These are phyloP conservation scores for Drosophila pachea DNA, from an alignment of 1,140 invertebrate species.

Conservation along the genomic window DNA sequence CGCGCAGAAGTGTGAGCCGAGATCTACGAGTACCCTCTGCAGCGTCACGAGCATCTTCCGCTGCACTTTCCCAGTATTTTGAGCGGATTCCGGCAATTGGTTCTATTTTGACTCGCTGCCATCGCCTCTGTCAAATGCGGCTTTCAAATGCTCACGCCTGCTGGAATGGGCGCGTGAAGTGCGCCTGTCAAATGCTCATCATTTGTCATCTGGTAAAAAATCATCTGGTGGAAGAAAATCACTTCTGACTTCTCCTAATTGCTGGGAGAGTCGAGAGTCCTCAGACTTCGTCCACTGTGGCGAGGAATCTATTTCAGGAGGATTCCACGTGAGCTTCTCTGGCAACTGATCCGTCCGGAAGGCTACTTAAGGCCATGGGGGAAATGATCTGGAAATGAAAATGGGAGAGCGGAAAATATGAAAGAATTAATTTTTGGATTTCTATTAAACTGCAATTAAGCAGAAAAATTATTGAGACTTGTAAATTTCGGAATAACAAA, in stretches of 20 bases:
- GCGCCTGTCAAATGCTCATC: conserved; percentile 17
- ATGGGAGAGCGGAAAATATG: no score
- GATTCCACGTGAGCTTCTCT: no score
- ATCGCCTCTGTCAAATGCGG: conserved; percentile 29
- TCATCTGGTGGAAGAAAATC: conserved; percentile 18
- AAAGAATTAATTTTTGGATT: no score
- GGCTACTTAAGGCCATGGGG: no score
- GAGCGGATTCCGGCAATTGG: conserved; percentile 22
- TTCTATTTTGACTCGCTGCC: conserved; percentile 39
- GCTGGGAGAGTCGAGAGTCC: not conserved
- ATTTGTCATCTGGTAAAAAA: conserved; percentile 33
- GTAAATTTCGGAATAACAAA: no score
- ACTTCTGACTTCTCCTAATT: conserved; percentile 17
- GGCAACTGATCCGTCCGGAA: no score
- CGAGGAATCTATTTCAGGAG: no score
- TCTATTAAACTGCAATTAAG: no score
- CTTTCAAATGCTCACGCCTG: conserved; percentile 8
- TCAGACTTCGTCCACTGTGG: no score
- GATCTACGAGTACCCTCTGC: no score
- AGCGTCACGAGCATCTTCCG: not conserved
- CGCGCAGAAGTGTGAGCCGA: conserved; percentile 7
- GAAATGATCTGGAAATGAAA: no score
- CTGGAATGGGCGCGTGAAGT: conserved; percentile 15
- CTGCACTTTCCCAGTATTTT: conserved; percentile 28
- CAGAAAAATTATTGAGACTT: no score